Conservation (phyloP, 2,113 vertebrate species). For the Crotalus tigris region DNA sequence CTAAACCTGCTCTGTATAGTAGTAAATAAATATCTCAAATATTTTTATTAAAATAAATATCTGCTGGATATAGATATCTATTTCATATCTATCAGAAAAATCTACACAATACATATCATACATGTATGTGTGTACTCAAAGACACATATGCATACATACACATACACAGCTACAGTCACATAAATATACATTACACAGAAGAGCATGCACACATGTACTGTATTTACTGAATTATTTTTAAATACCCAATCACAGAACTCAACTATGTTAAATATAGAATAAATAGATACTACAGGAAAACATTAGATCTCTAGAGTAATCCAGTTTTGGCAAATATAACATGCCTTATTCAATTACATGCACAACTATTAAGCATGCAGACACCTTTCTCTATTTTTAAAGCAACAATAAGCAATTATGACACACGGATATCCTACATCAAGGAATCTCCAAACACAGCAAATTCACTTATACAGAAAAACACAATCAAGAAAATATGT, state of each 20-base stretch:
- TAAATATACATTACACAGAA: no score
- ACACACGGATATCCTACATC: neutral
- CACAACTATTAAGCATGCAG: neutral
- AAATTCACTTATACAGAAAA: neutral
- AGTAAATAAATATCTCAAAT: neutral
- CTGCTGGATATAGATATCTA: neutral
- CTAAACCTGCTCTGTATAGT: neutral
- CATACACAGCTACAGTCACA: no score
- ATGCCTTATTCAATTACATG: neutral
- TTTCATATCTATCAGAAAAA: no score
- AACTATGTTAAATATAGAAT: neutral
- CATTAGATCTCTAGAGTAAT: neutral
- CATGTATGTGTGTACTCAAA: no score
- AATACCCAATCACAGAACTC: no score
- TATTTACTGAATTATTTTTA: no score
- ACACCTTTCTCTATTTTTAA: neutral
- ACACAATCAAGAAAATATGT: neutral
- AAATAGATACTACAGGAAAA: neutral
- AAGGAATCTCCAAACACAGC: conserved; percentile 7
- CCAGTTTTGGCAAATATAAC: neutral
- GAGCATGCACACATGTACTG: no score
- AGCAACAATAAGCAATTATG: neutral
- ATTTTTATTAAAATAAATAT: neutral
- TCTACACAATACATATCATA: no score
- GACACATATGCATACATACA: no score